phyloP scores from a whole-genome alignment of 2,113 vertebrate genomes.

The Pachypanchax playfairii region DNA sequence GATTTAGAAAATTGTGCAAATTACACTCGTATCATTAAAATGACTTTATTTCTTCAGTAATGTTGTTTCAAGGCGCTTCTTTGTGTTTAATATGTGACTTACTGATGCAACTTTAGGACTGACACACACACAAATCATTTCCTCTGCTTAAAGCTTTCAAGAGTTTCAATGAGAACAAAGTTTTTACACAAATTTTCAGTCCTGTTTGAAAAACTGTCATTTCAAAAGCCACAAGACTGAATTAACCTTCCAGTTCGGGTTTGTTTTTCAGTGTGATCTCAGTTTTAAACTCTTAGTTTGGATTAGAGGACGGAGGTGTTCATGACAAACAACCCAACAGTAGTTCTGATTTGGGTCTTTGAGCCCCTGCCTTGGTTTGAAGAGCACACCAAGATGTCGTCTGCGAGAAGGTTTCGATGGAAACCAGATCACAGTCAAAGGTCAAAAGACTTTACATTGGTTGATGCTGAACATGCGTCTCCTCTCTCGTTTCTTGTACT shows the following conservation, averaged over 20 bases:
- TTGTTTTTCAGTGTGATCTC: not conserved
- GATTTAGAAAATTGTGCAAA: not conserved
- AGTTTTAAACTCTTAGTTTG: conserved; percentile 18
- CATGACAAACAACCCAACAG: conserved; percentile 1
- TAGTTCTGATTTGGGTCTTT: not conserved
- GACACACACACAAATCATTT: not conserved
- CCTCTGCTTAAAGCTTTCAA: not conserved
- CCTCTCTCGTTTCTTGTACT: conserved; percentile 81
- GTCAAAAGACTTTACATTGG: conserved; percentile 89
- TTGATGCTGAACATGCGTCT: conserved; percentile 86
- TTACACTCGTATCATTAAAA: not conserved
- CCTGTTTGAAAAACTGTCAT: not conserved
- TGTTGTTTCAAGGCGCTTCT: not conserved
- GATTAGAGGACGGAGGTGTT: not conserved
- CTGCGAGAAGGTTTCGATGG: not conserved
- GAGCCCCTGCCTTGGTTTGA: conserved; percentile 26
- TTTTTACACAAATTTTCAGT: not conserved
- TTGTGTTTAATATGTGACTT: not conserved
- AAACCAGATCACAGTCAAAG: conserved; percentile 8
- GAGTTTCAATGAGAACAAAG: too few species aligned
- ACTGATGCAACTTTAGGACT: not conserved
- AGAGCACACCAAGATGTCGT: conserved; percentile 6
- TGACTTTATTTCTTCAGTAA: too few species aligned
- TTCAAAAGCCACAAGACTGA: not conserved
- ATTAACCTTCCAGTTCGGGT: not conserved